phyloP scores from a whole-genome alignment of 64 coral and sea anemone genomes.

The Anthopleura sola region DNA sequence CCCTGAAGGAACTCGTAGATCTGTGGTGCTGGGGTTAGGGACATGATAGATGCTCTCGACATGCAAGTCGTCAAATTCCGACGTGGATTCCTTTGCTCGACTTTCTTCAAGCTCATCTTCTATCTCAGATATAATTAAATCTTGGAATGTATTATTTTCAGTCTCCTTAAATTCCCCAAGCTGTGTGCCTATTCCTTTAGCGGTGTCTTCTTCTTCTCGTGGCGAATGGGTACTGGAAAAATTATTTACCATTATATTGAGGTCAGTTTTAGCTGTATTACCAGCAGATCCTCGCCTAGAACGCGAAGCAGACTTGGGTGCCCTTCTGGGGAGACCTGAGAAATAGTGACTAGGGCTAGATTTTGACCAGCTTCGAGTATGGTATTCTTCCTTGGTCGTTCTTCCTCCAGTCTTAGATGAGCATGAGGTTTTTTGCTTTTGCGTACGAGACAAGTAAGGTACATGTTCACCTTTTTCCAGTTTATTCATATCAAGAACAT shows the following conservation, averaged over 20 bases:
- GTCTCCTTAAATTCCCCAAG: not conserved
- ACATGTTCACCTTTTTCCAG: not conserved
- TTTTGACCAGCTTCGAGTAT: not conserved
- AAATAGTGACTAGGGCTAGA: not conserved
- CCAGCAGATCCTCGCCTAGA: conserved; percentile 3
- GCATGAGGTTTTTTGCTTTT: not conserved
- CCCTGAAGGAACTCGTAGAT: conserved; percentile 1
- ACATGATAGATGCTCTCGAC: not conserved
- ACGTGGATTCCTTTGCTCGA: not conserved
- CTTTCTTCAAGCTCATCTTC: conserved; percentile 1
- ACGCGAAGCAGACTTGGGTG: not conserved
- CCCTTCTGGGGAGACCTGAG: not conserved
- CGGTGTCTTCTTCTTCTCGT: not conserved
- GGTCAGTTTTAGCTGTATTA: not conserved
- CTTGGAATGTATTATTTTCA: not conserved
- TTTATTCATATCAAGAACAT: conserved; percentile 21
- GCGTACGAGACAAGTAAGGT: not conserved
- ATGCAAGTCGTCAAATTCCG: not conserved
- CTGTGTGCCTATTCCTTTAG: not conserved
- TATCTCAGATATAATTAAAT: conserved; percentile 17
- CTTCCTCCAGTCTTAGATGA: not conserved
- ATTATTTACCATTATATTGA: not conserved
- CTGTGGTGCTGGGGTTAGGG: not conserved
- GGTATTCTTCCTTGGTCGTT: not conserved
- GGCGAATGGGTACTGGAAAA: not conserved